phyloP scores from a whole-genome alignment of 2,888 invertebrate species.

The Xestia sexstrigata region DNA sequence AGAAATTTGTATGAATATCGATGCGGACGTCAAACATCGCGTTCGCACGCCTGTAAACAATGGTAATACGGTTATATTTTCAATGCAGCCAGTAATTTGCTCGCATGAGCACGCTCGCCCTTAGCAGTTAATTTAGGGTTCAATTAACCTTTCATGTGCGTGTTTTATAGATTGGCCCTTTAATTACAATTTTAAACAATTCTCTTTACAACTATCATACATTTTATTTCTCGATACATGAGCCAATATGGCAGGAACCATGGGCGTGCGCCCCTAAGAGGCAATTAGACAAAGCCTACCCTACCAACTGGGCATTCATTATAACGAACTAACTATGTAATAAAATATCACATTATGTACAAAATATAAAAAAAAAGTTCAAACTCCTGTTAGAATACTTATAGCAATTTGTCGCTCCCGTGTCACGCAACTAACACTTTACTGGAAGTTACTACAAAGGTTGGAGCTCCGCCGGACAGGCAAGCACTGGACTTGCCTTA shows the following conservation, averaged over 20 bases:
- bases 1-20: neutral
- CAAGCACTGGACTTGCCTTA: too few relatives aligned
- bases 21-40: neutral
- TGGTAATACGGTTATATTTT: neutral
- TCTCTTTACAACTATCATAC: constrained; percentile 51
- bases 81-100: neutral
- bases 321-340: too few relatives aligned
- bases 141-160: constrained; percentile 73
- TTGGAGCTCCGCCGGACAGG: too few relatives aligned
- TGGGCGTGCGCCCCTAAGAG: too few relatives aligned
- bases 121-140: constrained; percentile 23
- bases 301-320: too few relatives aligned
- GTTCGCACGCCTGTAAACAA: neutral
- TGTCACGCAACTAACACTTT: too few relatives aligned
- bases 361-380: too few relatives aligned
- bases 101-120: neutral
- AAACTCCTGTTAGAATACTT: too few relatives aligned
- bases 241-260: constrained; percentile 66
- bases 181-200: constrained; percentile 65
- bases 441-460: too few relatives aligned
- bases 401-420: too few relatives aligned
- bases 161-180: constrained; percentile 75
- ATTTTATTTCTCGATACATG: constrained; percentile 58
- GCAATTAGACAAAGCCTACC: too few relatives aligned
- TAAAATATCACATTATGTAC: too few relatives aligned